Evolutionary conservation across 2,888 invertebrate genomes (phyloP).

Genomic region (Odontomyia ornata): DNA sequence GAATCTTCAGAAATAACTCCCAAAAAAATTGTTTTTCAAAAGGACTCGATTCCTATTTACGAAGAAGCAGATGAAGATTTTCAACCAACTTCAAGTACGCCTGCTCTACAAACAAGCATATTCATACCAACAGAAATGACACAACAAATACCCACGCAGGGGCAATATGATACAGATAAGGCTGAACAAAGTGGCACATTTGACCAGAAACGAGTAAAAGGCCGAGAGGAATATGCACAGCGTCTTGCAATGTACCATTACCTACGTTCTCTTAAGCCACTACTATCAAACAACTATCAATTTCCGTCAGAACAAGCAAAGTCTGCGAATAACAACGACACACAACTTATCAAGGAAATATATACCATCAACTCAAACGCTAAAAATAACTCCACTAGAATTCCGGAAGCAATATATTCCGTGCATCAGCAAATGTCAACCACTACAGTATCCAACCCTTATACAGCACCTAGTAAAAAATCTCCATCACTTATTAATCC

Average conservation of each 20-base stretch:
- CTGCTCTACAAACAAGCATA: conserved; percentile 44
- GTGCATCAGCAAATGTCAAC: conserved; percentile 59
- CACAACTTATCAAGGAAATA: too few species aligned
- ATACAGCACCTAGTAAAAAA: conserved; percentile 58
- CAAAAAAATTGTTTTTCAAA: conserved; percentile 52
- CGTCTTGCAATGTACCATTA: background rate
- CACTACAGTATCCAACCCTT: conserved; percentile 57
- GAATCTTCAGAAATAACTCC: background rate
- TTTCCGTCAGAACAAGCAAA: background rate
- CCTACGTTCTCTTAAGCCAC: background rate
- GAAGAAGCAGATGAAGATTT: conserved; percentile 26
- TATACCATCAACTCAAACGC: background rate
- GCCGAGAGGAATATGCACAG: background rate
- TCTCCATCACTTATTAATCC: background rate
- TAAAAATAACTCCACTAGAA: conserved; percentile 40
- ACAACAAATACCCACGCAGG: conserved; percentile 39
- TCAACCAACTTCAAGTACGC: conserved; percentile 12
- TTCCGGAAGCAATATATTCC: conserved; percentile 59
- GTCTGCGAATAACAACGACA: conserved; percentile 16
- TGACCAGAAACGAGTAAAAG: background rate
- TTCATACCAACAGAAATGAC: too few species aligned
- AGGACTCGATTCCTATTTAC: conserved; percentile 43
- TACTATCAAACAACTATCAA: conserved; percentile 8
- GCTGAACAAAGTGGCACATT: conserved; percentile 45
- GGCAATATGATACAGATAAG: conserved; percentile 39